Evolutionary conservation across 2,888 invertebrate species (phyloP).

Genomic region (Gonocerus acuteangulatus): DNA sequence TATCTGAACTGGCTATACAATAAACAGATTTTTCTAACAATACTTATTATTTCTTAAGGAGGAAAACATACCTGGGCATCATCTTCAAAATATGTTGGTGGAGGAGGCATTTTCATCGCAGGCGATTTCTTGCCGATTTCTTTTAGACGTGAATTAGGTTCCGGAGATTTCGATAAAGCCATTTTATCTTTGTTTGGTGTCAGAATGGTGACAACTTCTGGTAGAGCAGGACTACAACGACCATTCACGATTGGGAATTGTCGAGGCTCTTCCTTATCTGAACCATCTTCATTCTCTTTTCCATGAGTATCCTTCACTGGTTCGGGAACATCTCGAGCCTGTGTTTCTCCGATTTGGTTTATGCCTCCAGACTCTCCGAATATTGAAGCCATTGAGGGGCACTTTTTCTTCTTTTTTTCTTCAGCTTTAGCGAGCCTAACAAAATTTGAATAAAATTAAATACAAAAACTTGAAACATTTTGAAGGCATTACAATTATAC

Average conservation of each 20-base stretch:
- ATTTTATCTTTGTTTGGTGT: background rate
- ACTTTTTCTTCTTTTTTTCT: constrained; percentile 17
- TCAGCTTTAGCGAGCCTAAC: constrained; percentile 19
- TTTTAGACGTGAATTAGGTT: constrained; percentile 3
- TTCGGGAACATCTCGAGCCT: background rate
- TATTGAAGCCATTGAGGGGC: background rate
- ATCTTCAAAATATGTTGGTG: constrained; percentile 19
- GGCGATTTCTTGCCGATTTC: background rate
- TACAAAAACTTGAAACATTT: too few species aligned
- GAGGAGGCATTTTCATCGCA: background rate
- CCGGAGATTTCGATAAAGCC: background rate
- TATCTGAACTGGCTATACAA: too few species aligned
- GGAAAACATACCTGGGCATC: constrained; percentile 11
- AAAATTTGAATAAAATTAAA: too few species aligned
- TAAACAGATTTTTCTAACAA: too few species aligned
- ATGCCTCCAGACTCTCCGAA: constrained; percentile 7
- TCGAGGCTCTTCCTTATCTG: background rate
- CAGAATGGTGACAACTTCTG: background rate
- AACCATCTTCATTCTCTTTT: background rate
- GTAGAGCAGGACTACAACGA: background rate
- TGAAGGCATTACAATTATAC: too few species aligned
- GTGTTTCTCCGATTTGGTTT: background rate
- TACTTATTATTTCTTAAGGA: too few species aligned
- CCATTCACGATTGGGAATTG: constrained; percentile 3
- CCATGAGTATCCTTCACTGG: background rate